Evolutionary conservation across 2,797 vertebrate genomes (phyloP).

Genomic region (Anabacerthia variegaticeps): DNA sequence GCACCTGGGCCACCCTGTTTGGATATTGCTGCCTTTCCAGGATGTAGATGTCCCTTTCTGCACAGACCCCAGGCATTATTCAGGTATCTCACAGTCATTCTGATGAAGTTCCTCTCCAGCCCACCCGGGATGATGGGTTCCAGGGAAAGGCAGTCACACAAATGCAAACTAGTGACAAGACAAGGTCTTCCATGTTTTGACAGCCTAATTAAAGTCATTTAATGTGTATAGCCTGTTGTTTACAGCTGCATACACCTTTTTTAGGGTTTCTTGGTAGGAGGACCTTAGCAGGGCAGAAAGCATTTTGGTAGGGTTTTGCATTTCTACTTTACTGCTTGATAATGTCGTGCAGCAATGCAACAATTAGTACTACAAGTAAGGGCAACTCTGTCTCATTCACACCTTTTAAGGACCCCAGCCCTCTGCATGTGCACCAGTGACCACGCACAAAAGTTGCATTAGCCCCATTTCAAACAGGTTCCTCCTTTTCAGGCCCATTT

Average conservation of each 20-base stretch:
- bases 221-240: background rate
- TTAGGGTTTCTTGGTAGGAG: background rate
- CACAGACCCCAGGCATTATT: background rate
- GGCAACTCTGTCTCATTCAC: background rate
- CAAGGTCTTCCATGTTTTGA: background rate
- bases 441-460: background rate
- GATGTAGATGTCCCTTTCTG: background rate
- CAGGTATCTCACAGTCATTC: background rate
- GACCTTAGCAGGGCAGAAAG: background rate
- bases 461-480: background rate
- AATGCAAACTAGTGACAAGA: background rate
- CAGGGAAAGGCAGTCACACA: background rate
- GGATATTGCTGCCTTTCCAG: background rate
- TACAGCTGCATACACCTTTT: background rate
- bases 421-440: background rate
- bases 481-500: background rate
- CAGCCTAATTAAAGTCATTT: background rate
- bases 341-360: accelerated
- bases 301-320: background rate
- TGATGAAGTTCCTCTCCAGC: background rate
- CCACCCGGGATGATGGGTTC: background rate
- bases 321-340: background rate
- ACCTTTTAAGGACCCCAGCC: background rate
- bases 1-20: background rate
- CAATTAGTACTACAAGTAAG: too few species aligned